Evolutionary conservation across 2,888 invertebrate genomes (phyloP), one percentile per base, ranked within the genome.

Genomic region (Prosopocoilus inquinatus): DNA sequence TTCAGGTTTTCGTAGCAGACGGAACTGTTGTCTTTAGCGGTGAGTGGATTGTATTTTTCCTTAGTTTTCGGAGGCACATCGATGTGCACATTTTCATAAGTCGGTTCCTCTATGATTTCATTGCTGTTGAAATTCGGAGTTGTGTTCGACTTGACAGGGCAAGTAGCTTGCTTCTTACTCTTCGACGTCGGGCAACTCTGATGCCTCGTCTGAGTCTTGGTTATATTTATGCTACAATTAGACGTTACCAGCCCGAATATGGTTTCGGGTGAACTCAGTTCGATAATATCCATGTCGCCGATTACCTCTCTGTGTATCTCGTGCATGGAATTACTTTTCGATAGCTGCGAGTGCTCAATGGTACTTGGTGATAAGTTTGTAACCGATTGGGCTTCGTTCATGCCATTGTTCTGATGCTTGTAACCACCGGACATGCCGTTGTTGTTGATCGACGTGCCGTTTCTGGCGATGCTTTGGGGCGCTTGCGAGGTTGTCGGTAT

Each of bases 1-100:
- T 94, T 94, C 44, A 94, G 85, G 71, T 94, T 94, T 78, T 94
- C 94, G 71, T 94, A 94, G 44, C 84, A 79, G 20, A 82, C 81
- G 9, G 77, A 74, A 35, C 75, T 75, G 9, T 73, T 74, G 12
- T 72, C 69, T 50, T 76, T 73, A 1, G 67, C 61, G 11, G 64
- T 69, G 43, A 76, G 63, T 0, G 75, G 75, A 61, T 77, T 75
- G n/a, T 69, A 63, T 50, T 64, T 66, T 50, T 67, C 70, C 49
- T 64, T 64, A 28, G 63, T 63, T 52, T 71, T 75, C 2, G 70
- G 68, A 3, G 74, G 70, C 46, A 69, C 48, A 52, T 72, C 71
- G 50, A 75, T 63, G 50, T 68, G 56, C 51, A 73, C 67, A 53
- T 74, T 74, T 56, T 73, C 73, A 47, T 71, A 71, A 34, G 53